Evolutionary conservation across 2,113 vertebrate species (phyloP).

Genomic region (Sebastes fasciatus): DNA sequence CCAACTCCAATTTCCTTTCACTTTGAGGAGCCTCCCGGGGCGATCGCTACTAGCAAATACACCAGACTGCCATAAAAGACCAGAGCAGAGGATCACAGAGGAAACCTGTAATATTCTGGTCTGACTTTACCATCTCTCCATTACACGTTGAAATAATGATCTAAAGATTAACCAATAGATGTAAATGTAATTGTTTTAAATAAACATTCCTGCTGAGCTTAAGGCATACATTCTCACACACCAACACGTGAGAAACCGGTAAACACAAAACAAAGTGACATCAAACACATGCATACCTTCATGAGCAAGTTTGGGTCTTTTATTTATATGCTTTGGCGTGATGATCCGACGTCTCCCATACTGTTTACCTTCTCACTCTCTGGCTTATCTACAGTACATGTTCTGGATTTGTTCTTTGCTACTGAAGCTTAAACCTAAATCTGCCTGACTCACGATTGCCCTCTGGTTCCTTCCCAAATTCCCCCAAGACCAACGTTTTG

Average conservation of each 20-base stretch:
- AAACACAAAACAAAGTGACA: background rate
- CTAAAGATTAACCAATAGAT: constrained; percentile 14
- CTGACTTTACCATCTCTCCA: background rate
- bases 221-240: background rate
- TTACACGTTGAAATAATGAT: constrained; percentile 19
- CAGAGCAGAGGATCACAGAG: background rate
- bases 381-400: constrained; percentile 8
- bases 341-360: background rate
- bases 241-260: background rate
- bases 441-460: constrained; percentile 53
- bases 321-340: background rate
- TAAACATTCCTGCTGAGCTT: background rate
- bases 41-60: constrained; percentile 17
- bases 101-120: constrained; percentile 2
- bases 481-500: constrained; percentile 50
- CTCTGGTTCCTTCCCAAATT: constrained; percentile 62
- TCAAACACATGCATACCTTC: background rate
- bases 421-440: constrained; percentile 36
- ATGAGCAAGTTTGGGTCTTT: background rate
- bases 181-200: background rate
- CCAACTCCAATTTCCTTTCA: constrained; percentile 56
- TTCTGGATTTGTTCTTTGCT: constrained; percentile 39
- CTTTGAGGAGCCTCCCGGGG: constrained; percentile 3
- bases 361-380: constrained; percentile 7
- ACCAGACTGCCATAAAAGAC: background rate